Evolutionary conservation across 2,113 vertebrate genomes (phyloP), one percentile per base, ranked within the genome.

Genomic region (Pampusana beccarii): DNA sequence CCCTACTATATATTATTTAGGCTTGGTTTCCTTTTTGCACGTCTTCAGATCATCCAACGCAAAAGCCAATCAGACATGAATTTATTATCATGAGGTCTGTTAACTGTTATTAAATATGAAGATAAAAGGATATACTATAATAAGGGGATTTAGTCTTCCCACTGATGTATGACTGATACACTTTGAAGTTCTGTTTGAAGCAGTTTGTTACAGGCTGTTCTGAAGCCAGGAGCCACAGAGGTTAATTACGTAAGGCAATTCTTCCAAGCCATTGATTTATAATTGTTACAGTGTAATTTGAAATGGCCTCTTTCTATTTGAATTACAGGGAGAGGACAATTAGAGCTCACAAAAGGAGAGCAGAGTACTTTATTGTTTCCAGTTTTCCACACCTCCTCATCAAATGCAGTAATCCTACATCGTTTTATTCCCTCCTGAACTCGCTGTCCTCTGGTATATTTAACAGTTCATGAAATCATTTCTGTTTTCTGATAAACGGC

Each of bases 191-290:
- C 69, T 64, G 61, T 42, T 40, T 79, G 85, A 88, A 92, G 74
- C 74, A 46, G 31, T 28, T 50, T 79, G 38, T 26, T 88, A 18
- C 66, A 65, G 53, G 61, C 51, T 16, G 67, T 50, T 90, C 53
- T 54, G 54, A 72, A 77, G 72, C 40, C 86, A 64, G 26, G 64
- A 80, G 58, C 36, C 58, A 61, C 33, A 64, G 56, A 90, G 73
- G 93, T 95, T 95, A 96, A 91, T 85, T 81, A 93, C 0, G 3
- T 51, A 64, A 94, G 56, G 90, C 53, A 75, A 38, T 53, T 90
- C 70, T 88, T 87, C 85, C 91, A 56, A 19, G 28, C 38, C 71
- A 83, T 14, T 73, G 86, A 83, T 96, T 90, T 61, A 10, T 70
- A 92, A 51, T 73, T 88, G 79, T 74, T 71, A 87, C 77, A 74